phyloP scores from a whole-genome alignment of 1,140 invertebrate genomes.

The Plutomurus gul region DNA sequence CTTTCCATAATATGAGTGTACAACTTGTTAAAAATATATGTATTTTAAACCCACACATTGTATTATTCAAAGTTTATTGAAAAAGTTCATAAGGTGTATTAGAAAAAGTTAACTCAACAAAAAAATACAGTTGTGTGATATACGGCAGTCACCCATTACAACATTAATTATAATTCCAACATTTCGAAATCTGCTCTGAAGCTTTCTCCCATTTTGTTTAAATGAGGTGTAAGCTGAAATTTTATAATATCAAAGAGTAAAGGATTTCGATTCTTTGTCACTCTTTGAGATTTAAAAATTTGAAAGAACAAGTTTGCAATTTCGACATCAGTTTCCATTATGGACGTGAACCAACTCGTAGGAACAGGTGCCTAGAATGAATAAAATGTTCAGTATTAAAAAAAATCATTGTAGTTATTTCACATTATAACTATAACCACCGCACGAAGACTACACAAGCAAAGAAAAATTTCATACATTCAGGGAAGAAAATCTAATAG shows the following conservation, averaged over 20 bases:
- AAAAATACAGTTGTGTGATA: too few relatives aligned
- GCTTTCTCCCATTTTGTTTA: background rate
- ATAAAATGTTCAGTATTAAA: background rate
- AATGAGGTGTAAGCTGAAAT: background rate
- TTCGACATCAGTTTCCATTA: background rate
- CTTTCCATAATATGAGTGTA: slow-evolving; percentile 1
- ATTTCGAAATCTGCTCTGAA: background rate
- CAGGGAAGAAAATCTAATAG: background rate
- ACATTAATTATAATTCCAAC: background rate
- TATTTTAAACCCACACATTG: slow-evolving; percentile 3
- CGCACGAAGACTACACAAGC: background rate
- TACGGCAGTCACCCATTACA: too few relatives aligned
- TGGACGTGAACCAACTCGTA: background rate
- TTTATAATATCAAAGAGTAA: slow-evolving; percentile 27
- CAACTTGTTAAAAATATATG: slow-evolving; percentile 11
- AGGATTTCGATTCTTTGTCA: slow-evolving; percentile 3
- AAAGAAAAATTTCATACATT: background rate
- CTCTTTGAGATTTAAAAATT: background rate
- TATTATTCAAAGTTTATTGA: background rate
- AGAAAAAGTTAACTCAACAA: too few relatives aligned
- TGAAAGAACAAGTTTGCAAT: background rate
- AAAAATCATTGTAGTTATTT: background rate
- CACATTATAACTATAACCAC: background rate
- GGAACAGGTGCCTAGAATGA: background rate
- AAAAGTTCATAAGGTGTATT: too few relatives aligned